A percentile compares a stretch with the other conserved stretches of the same genome.
Evolutionary conservation across 2,888 invertebrate genomes (phyloP).

Genomic region (Drosophila atripex): DNA sequence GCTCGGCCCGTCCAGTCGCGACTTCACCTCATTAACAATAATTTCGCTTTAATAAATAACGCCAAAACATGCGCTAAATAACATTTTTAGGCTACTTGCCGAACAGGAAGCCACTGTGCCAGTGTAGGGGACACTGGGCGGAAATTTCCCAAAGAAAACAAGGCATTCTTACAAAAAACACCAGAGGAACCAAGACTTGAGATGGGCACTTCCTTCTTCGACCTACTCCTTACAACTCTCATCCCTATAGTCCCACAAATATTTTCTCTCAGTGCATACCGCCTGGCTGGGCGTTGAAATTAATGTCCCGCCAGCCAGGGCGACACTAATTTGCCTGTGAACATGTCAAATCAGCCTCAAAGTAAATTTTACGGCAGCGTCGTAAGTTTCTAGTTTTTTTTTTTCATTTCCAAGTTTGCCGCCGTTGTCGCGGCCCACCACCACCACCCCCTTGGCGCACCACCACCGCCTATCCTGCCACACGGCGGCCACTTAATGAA

Average conservation of each 20-base stretch:
- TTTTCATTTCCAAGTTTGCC: too few species aligned
- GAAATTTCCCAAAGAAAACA: background rate
- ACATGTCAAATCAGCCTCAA: slow-evolving; percentile 80
- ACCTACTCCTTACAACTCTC: too few species aligned
- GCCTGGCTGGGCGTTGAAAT: slow-evolving; percentile 61
- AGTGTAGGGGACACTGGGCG: background rate
- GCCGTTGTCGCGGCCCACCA: too few species aligned
- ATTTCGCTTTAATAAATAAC: slow-evolving; percentile 79
- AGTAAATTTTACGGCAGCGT: slow-evolving; percentile 70
- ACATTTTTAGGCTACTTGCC: slow-evolving; percentile 60
- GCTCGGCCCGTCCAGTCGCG: slow-evolving; percentile 31
- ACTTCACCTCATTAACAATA: slow-evolving; percentile 75
- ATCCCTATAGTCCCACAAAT: too few species aligned
- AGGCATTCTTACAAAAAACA: background rate
- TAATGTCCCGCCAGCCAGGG: slow-evolving; percentile 70
- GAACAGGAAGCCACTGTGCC: slow-evolving; percentile 13
- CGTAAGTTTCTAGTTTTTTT: slow-evolving; percentile 31
- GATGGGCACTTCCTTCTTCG: too few species aligned
- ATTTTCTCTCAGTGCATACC: slow-evolving; percentile 17
- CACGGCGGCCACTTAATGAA: slow-evolving; percentile 74
- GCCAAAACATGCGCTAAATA: slow-evolving; percentile 79
- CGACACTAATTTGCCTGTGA: slow-evolving; percentile 80
- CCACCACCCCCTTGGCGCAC: slow-evolving; percentile 1
- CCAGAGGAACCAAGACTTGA: background rate
- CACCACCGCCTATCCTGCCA: background rate